Conservation (phyloP, 2,113 vertebrate species). For the Phrynosoma blainvillii region DNA sequence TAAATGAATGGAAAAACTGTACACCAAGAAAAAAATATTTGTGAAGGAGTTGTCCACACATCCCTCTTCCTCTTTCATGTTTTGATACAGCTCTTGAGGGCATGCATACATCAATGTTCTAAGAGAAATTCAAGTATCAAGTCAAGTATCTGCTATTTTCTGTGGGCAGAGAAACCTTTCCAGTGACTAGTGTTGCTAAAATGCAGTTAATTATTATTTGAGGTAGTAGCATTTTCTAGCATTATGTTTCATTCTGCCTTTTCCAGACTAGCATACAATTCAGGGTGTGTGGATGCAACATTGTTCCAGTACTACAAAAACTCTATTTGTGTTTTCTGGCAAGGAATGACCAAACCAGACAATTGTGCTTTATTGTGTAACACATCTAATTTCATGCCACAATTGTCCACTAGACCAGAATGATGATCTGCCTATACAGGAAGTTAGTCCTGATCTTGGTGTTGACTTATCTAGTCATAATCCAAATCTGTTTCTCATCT, state of each 20-base stretch:
- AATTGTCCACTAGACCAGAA: neutral
- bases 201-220: neutral
- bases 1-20: neutral
- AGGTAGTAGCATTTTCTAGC: neutral
- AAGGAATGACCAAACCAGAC: neutral
- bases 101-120: neutral
- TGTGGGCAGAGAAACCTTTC: neutral
- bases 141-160: neutral
- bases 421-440: neutral
- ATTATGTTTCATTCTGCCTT: slow-evolving; percentile 4
- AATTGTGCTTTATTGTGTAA: too few species aligned
- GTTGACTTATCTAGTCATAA: neutral
- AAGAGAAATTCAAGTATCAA: neutral
- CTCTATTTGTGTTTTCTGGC: neutral
- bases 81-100: neutral
- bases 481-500: neutral
- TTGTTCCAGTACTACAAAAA: neutral
- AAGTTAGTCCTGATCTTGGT: neutral
- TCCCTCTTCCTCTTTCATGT: neutral
- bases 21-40: neutral
- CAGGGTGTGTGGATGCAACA: neutral
- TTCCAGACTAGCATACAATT: neutral
- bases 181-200: neutral
- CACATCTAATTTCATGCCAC: neutral
- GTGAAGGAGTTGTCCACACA: neutral